Evolutionary conservation across 2,113 vertebrate genomes (phyloP), one percentile per base, ranked within the genome.

Genomic region (Melospiza melodia): DNA sequence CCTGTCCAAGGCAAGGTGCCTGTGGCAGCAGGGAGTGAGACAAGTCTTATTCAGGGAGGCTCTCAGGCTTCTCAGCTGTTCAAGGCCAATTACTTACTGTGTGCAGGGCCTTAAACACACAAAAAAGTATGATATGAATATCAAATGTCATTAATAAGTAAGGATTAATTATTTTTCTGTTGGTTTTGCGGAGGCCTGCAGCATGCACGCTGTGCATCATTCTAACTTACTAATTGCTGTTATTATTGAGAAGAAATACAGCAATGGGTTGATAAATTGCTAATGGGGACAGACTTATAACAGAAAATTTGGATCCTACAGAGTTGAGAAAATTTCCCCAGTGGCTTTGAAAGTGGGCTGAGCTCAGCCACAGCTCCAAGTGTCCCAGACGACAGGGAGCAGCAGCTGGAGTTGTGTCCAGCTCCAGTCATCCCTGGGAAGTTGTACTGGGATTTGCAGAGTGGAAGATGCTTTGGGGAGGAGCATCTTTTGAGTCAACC

Each of bases 81-180:
- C 11, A 33, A 44, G 31, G 48, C 61, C 65, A 95, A 71, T 91
- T 95, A 73, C 52, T 86, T 92, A 41, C 80, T 61, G 25, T 39
- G 55, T 49, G n/a, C 5, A 7, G 48, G 76, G 62, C 72, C 68
- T 84, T 69, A 35, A 92, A 91, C 77, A n/a, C 41, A 39, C 35
- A 49, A 74, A 86, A 92, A 49, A 51, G 10, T 62, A 61, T 55
- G 67, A 51, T 67, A 67, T 74, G 71, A 87, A 84, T 84, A 95
- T 90, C 72, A 94, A 79, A 85, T 93, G 59, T 84, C 58, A 21
- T 95, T 57, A 95, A 74, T 90, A 89, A 95, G 63, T 23, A 33
- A 88, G 88, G 73, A 84, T 94, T 96, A 95, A 90, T 96, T 96
- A 80, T 71, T 81, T 76, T 93, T 73, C 67, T 76, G 49, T 71